These are phyloP conservation scores for Brachyalestes nurse DNA, from an alignment of 2,797 vertebrate genomes.

Conservation along the genomic window DNA sequence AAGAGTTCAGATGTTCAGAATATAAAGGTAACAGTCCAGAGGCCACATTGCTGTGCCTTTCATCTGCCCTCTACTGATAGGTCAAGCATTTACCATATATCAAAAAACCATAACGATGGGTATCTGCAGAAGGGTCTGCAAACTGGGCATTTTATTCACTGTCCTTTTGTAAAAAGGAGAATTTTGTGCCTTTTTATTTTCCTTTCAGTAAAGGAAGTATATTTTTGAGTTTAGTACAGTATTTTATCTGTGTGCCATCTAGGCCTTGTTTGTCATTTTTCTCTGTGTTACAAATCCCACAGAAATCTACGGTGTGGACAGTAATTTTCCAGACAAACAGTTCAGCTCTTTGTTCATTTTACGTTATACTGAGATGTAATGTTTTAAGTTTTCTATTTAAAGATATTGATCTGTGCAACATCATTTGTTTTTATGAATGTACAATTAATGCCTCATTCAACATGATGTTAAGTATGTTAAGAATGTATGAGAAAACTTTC, in stretches of 20 bases:
- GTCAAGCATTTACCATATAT: slow-evolving; percentile 41
- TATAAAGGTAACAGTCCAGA: slow-evolving; percentile 13
- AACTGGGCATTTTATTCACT: slow-evolving; percentile 52
- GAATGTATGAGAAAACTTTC: slow-evolving; percentile 42
- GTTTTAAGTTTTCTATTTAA: slow-evolving; percentile 17
- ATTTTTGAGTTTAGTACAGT: slow-evolving; percentile 44
- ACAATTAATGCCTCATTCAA: slow-evolving; percentile 29
- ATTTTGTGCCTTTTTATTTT: slow-evolving; percentile 58
- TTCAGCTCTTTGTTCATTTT: slow-evolving; percentile 10
- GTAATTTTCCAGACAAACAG: slow-evolving; percentile 1
- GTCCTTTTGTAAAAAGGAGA: slow-evolving; percentile 46
- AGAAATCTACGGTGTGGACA: slow-evolving; percentile 20
- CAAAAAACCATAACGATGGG: slow-evolving; percentile 4
- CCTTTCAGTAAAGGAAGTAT: slow-evolving; percentile 48
- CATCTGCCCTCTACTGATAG: slow-evolving; percentile 30
- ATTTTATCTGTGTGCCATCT: slow-evolving; percentile 24
- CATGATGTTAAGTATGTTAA: slow-evolving; percentile 22
- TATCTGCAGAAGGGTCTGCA: slow-evolving; percentile 42
- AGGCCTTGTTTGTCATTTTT: slow-evolving; percentile 17
- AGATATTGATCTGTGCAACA: slow-evolving; percentile 16
- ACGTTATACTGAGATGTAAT: not conserved
- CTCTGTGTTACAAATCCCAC: not conserved
- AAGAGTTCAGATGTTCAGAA: not conserved
- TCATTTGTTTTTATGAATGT: slow-evolving; percentile 35
- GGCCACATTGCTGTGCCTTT: slow-evolving; percentile 53